Percentiles rank a stretch among this genome's conserved stretches.
Evolutionary conservation across 2,797 vertebrate genomes (phyloP).

Genomic region (Vireo griseus): DNA sequence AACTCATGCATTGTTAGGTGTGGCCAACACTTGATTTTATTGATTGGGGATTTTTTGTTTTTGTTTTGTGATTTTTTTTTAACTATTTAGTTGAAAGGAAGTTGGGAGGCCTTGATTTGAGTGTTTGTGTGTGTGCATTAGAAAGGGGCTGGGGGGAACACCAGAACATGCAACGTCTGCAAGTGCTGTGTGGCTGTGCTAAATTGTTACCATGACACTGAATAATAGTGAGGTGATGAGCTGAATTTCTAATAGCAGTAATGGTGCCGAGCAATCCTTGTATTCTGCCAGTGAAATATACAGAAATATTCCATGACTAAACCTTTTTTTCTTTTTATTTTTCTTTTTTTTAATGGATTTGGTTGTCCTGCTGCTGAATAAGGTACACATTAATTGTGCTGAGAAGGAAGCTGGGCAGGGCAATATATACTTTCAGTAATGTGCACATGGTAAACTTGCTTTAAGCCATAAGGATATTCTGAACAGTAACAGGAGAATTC

Average conservation of each 20-base stretch:
- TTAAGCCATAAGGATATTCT: neutral
- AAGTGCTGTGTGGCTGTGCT: neutral
- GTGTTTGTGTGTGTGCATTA: neutral
- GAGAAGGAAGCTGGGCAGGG: neutral
- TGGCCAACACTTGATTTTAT: neutral
- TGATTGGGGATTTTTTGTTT: no score
- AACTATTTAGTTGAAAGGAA: neutral
- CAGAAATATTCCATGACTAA: neutral
- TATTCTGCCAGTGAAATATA: neutral
- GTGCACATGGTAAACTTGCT: neutral
- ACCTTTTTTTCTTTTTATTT: no score
- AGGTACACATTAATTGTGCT: neutral
- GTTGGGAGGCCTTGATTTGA: neutral
- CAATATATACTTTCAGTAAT: rapidly evolving
- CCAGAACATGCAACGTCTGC: neutral
- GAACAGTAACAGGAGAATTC: neutral
- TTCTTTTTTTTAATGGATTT: no score
- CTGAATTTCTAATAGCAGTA: neutral
- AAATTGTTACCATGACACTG: conserved; percentile 25
- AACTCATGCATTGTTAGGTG: neutral
- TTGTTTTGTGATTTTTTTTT: no score
- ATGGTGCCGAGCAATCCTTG: neutral
- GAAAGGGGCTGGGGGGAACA: neutral
- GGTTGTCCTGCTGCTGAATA: neutral
- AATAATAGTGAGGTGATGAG: neutral